Evolutionary conservation across 37 sponge, comb jelly and placozoan species (phyloP).

Genomic region (Diacarnus erythraeanus): DNA sequence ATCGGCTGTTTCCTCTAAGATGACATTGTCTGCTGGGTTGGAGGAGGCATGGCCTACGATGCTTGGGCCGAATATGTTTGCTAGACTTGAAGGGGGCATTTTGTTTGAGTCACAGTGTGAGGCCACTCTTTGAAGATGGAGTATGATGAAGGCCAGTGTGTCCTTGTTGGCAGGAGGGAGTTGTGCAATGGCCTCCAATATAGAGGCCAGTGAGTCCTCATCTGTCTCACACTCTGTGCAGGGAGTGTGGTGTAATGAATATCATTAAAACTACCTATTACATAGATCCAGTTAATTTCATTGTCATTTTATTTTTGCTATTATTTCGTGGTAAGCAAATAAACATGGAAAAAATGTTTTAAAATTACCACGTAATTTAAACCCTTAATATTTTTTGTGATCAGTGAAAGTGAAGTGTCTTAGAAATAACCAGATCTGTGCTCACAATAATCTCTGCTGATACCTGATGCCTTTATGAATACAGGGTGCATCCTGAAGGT

Average conservation of each 20-base stretch:
- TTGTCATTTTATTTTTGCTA: too few species aligned
- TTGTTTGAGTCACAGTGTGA: conserved; percentile 71
- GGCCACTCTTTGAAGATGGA: conserved; percentile 88
- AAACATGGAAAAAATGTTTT: too few species aligned
- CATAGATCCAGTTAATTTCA: too few species aligned
- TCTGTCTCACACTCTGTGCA: conserved; percentile 56
- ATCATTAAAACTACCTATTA: neutral
- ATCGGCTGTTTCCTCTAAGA: conserved; percentile 73
- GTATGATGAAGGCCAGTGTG: conserved; percentile 91
- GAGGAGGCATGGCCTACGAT: conserved; percentile 73
- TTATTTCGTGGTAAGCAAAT: too few species aligned
- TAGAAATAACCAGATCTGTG: too few species aligned
- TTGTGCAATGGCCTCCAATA: conserved; percentile 74
- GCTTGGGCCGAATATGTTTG: conserved; percentile 90
- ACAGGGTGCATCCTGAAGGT: conserved; percentile 69
- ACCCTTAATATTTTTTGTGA: too few species aligned
- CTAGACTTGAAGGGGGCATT: conserved; percentile 83
- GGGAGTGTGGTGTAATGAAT: neutral
- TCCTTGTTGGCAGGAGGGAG: conserved; percentile 91
- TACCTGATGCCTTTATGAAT: conserved; percentile 78
- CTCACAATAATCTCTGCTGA: neutral
- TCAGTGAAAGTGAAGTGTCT: too few species aligned
- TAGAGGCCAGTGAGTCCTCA: conserved; percentile 60
- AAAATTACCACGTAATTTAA: too few species aligned
- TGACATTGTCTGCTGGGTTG: conserved; percentile 63